Conservation (phyloP, 2,113 vertebrate genomes). For the Bostrychus sinensis region DNA sequence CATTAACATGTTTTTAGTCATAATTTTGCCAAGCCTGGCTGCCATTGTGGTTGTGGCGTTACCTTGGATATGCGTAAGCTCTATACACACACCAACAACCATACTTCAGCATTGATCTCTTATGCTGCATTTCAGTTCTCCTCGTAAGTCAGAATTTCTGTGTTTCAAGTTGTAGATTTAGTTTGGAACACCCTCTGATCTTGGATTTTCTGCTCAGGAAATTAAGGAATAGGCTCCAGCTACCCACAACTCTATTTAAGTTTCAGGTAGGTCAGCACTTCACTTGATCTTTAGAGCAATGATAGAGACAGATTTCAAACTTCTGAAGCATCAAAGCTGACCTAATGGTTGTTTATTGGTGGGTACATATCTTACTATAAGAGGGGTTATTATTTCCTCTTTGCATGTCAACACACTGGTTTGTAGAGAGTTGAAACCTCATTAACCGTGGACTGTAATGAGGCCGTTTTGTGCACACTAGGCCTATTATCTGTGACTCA, state of each 20-base stretch:
- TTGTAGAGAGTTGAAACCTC: constrained; percentile 28
- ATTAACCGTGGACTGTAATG: constrained; percentile 60
- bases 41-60: no score
- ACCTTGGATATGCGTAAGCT: no score
- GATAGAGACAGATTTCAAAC: constrained; percentile 26
- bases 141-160: no score
- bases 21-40: no score
- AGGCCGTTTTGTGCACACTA: constrained; percentile 35
- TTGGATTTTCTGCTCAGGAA: no score
- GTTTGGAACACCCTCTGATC: no score
- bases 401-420: constrained; percentile 14
- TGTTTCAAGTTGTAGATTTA: no score
- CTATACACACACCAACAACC: no score
- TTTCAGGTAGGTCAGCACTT: background rate
- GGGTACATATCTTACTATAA: constrained; percentile 3
- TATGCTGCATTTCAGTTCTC: no score
- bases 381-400: constrained; percentile 12
- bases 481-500: constrained; percentile 45
- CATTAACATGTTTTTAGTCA: no score
- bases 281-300: constrained; percentile 15
- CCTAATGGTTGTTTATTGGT: constrained; percentile 1
- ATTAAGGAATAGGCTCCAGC: no score
- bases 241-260: background rate
- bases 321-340: constrained; percentile 13
- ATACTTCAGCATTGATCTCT: no score